Evolutionary conservation across 2,113 vertebrate species (phyloP).

Genomic region (Halcyon senegalensis): DNA sequence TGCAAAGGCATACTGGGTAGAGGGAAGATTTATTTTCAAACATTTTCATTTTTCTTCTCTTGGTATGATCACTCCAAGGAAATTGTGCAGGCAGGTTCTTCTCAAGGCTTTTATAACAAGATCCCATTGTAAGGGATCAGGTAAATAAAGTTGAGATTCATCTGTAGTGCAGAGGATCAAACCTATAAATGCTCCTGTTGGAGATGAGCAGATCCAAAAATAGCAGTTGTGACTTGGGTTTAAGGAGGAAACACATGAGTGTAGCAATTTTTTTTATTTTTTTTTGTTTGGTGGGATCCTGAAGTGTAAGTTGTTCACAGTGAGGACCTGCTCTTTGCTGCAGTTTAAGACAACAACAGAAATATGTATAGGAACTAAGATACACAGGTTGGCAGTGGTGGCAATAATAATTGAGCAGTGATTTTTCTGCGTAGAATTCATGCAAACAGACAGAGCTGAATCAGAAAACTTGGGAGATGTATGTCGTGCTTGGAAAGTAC

Average conservation of each 20-base stretch:
- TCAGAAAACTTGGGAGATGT: background rate
- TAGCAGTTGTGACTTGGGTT: background rate
- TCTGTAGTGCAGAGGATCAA: background rate
- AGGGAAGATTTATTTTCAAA: background rate
- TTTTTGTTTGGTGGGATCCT: background rate
- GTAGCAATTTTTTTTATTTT: background rate
- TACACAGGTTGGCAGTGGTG: background rate
- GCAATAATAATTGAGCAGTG: background rate
- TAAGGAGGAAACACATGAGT: background rate
- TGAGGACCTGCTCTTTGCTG: background rate
- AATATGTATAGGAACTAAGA: rapidly evolving
- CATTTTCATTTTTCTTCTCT: background rate
- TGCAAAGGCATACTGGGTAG: background rate
- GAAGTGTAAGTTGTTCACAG: background rate
- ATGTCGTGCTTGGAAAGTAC: background rate
- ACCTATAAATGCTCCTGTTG: background rate
- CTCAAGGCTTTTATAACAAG: background rate
- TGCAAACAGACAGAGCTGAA: background rate
- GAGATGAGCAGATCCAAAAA: background rate
- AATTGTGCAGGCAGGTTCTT: background rate
- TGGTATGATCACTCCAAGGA: background rate
- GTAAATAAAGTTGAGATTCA: background rate
- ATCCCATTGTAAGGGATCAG: background rate
- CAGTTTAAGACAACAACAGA: background rate
- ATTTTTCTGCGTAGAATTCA: background rate